Percentiles rank a stretch among this genome's conserved stretches.
Conservation (phyloP, 2,888 invertebrate species). For the Erebia ligea region DNA sequence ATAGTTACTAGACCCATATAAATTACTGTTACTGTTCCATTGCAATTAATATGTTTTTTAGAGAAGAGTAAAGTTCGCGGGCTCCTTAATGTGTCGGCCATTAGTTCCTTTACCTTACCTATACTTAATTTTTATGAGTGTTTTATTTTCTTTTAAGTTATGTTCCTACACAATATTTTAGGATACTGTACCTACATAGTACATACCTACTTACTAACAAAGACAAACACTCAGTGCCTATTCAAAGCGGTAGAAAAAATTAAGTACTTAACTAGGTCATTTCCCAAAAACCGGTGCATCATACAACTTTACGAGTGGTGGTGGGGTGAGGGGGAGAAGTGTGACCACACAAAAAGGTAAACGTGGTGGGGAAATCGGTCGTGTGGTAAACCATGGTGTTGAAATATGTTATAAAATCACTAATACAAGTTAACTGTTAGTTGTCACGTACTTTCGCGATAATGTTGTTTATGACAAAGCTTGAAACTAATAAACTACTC, state of each 20-base stretch:
- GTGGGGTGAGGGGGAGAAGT: not conserved
- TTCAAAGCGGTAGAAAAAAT: not conserved
- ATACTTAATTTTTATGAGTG: no score
- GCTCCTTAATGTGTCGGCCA: no score
- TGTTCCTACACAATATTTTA: no score
- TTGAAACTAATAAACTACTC: not conserved
- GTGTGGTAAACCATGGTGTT: constrained; percentile 21
- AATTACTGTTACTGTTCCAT: no score
- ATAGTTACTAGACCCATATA: no score
- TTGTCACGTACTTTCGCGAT: constrained; percentile 17
- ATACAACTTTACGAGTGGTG: not conserved
- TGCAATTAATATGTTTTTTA: no score
- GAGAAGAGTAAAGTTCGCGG: no score
- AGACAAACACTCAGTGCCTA: no score
- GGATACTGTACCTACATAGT: no score
- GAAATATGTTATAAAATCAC: constrained; percentile 21
- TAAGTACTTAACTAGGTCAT: not conserved
- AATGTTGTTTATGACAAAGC: constrained; percentile 3
- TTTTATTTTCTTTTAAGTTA: no score
- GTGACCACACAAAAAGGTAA: constrained; percentile 17
- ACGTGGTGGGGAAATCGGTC: constrained; percentile 12
- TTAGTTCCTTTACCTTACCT: no score
- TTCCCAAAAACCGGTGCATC: not conserved
- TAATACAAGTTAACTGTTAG: constrained; percentile 7
- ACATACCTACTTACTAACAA: no score